Evolutionary conservation across 2,888 invertebrate genomes (phyloP).

Genomic region (Halictus quadricinctus): DNA sequence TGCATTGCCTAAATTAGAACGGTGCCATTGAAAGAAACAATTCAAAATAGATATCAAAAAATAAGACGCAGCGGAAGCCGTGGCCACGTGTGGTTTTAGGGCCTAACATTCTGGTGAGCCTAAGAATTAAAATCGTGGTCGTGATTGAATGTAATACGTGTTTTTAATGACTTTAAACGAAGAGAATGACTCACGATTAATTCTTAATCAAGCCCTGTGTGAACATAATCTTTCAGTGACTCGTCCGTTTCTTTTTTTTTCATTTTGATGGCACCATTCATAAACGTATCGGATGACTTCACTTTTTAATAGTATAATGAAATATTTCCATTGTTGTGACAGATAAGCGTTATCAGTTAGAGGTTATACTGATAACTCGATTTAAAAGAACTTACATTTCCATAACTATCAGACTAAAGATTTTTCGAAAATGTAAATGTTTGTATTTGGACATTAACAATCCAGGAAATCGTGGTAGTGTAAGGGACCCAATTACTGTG

Average conservation of each 20-base stretch:
- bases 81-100: neutral
- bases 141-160: neutral
- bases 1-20: slow-evolving; percentile 31
- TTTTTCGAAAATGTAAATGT: neutral
- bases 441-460: neutral
- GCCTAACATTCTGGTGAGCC: neutral
- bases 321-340: slow-evolving; percentile 11
- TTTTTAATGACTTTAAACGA: neutral
- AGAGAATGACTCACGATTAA: neutral
- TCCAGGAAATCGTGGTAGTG: neutral
- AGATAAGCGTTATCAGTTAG: slow-evolving; percentile 29
- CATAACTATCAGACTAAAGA: neutral
- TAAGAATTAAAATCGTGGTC: neutral
- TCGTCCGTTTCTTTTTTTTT: neutral
- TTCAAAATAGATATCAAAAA: slow-evolving; percentile 17
- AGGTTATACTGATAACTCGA: slow-evolving; percentile 35
- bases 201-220: neutral
- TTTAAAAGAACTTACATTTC: neutral
- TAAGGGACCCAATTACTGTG: too few species aligned
- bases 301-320: neutral
- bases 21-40: slow-evolving; percentile 14
- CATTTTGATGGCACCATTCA: neutral
- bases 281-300: neutral
- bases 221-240: neutral
- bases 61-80: neutral